A percentile compares a stretch with the other conserved stretches of the same genome.
These are phyloP conservation scores for Calameuta pallipes DNA, from an alignment of 2,888 invertebrate species.

Conservation along the genomic window DNA sequence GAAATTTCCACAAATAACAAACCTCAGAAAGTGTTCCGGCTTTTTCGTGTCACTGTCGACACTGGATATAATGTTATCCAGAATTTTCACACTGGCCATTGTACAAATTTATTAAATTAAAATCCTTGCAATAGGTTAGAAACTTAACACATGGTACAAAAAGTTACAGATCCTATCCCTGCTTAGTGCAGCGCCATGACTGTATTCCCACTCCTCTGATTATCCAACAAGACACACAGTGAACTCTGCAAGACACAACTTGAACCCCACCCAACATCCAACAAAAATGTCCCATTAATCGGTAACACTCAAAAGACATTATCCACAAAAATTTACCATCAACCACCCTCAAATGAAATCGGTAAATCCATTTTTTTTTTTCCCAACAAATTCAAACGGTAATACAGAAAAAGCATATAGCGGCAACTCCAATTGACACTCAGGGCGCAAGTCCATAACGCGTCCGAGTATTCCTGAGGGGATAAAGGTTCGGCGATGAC, in stretches of 20 bases:
- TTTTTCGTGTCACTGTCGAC: constrained; percentile 52
- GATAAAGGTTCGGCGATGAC: not conserved
- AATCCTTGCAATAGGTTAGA: not conserved
- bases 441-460: not conserved
- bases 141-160: not conserved
- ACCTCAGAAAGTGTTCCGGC: constrained; percentile 61
- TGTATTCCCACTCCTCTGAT: not conserved
- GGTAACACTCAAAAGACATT: not conserved
- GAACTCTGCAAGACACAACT: not conserved
- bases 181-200: not conserved
- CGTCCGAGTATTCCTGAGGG: not conserved
- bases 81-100: constrained; percentile 40
- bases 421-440: not conserved
- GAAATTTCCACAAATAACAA: constrained; percentile 18
- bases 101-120: not conserved
- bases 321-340: not conserved
- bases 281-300: not conserved
- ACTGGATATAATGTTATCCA: constrained; percentile 36
- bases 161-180: too few relatives aligned
- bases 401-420: not conserved
- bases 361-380: not conserved
- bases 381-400: not conserved
- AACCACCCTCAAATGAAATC: not conserved
- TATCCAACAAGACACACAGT: not conserved
- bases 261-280: not conserved